Percentiles rank a stretch among this genome's conserved stretches.
Conservation (phyloP, 2,113 vertebrate species). For the Heterocephalus glaber region DNA sequence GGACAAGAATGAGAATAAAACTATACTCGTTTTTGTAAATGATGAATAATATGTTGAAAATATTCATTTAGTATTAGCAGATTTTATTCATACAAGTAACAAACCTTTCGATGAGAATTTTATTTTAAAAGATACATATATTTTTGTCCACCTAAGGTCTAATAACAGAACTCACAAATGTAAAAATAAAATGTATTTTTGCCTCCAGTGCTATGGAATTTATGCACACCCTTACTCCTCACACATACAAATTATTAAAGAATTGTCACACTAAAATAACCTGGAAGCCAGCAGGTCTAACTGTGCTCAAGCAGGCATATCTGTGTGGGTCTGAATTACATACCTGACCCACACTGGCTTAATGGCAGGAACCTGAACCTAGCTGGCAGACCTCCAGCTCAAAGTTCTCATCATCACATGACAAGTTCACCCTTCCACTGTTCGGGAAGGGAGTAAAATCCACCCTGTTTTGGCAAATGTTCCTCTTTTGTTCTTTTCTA, state of each 20-base stretch:
- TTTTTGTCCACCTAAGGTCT: background rate
- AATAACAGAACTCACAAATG: background rate
- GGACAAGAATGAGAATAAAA: constrained; percentile 38
- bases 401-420: background rate
- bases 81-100: constrained; percentile 17
- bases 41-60: constrained; percentile 4
- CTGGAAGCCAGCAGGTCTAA: background rate
- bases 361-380: background rate
- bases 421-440: background rate
- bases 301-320: background rate
- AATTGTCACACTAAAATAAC: background rate
- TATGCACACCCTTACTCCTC: background rate
- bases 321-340: background rate
- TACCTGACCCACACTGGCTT: background rate
- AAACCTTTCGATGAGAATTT: background rate
- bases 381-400: background rate
- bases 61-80: background rate
- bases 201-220: background rate
- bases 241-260: background rate
- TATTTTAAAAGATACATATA: constrained; percentile 6
- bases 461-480: background rate
- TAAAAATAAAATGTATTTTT: constrained; percentile 29
- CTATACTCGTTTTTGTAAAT: background rate
- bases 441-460: fast-evolving
- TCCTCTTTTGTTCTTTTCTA: background rate